phyloP scores from a whole-genome alignment of 2,888 invertebrate genomes.

The Apodemia hepburni region DNA sequence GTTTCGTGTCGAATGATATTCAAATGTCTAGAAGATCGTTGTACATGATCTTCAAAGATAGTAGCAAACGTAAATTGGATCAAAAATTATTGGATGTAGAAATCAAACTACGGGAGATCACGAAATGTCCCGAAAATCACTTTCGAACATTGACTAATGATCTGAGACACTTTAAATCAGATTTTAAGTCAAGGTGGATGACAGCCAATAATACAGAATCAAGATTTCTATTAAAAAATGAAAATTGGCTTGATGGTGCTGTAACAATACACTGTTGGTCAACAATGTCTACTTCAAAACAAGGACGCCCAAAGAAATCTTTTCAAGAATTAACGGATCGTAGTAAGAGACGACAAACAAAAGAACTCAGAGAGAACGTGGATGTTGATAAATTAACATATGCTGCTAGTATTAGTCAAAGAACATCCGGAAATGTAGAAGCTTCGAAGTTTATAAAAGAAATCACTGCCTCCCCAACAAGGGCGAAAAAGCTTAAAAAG shows the following conservation, averaged over 20 bases:
- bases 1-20: neutral
- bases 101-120: neutral
- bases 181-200: neutral
- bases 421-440: conserved; percentile 24
- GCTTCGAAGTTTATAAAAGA: conserved; percentile 26
- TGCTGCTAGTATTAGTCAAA: conserved; percentile 25
- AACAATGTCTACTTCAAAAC: neutral
- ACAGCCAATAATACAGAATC: neutral
- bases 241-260: too few species aligned
- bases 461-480: conserved; percentile 23
- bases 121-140: neutral
- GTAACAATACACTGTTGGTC: conserved; percentile 1
- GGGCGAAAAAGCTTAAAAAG: conserved; percentile 17
- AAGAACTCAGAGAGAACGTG: conserved; percentile 24
- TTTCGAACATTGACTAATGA: neutral
- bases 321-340: conserved; percentile 32
- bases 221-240: conserved; percentile 2
- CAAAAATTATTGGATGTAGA: neutral
- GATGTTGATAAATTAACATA: conserved; percentile 20
- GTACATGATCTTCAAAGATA: neutral
- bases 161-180: neutral
- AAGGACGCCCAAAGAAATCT: conserved; percentile 24
- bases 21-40: neutral
- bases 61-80: neutral
- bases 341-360: conserved; percentile 30